Percentiles rank a stretch among this genome's conserved stretches.
These are phyloP conservation scores for Meganola albula DNA, from an alignment of 2,888 invertebrate genomes.

Conservation along the genomic window DNA sequence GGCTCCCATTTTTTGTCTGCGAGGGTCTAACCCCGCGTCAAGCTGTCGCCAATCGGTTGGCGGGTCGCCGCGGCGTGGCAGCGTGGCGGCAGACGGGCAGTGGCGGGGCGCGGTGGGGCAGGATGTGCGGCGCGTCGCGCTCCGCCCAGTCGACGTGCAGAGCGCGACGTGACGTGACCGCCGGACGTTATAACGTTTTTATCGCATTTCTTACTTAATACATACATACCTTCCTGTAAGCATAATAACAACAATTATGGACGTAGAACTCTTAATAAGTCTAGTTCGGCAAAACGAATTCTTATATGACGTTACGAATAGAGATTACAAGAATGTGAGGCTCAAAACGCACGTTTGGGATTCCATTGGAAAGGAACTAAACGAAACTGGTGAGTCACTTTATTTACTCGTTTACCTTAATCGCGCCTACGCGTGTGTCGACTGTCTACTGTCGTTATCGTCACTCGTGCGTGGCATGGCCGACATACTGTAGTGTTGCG, in stretches of 20 bases:
- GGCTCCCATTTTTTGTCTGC: no score
- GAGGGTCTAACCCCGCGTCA: background rate
- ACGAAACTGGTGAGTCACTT: conserved; percentile 27
- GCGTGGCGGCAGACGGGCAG: conserved; percentile 12
- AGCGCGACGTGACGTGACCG: conserved; percentile 13
- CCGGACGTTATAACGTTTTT: conserved; percentile 5
- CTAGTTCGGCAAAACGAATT: conserved; percentile 20
- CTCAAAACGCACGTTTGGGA: conserved; percentile 26
- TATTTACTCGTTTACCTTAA: no score
- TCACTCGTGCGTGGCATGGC: no score
- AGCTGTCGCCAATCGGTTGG: no score
- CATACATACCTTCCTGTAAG: background rate
- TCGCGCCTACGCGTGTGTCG: no score
- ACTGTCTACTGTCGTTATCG: no score
- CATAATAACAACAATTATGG: conserved; percentile 10
- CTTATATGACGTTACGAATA: conserved; percentile 24
- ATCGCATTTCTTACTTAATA: no score
- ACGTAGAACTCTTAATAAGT: conserved; percentile 24
- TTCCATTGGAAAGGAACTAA: conserved; percentile 21
- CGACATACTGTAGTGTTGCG: no score
- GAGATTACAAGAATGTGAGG: conserved; percentile 25
- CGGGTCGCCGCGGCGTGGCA: conserved; percentile 22
- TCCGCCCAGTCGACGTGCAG: conserved; percentile 10
- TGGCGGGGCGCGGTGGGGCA: conserved; percentile 5
- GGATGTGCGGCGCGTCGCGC: no score